A percentile compares a stretch with the other conserved stretches of the same genome.
Conservation (phyloP, 2,113 vertebrate species). For the Ibidorhyncha struthersii region DNA sequence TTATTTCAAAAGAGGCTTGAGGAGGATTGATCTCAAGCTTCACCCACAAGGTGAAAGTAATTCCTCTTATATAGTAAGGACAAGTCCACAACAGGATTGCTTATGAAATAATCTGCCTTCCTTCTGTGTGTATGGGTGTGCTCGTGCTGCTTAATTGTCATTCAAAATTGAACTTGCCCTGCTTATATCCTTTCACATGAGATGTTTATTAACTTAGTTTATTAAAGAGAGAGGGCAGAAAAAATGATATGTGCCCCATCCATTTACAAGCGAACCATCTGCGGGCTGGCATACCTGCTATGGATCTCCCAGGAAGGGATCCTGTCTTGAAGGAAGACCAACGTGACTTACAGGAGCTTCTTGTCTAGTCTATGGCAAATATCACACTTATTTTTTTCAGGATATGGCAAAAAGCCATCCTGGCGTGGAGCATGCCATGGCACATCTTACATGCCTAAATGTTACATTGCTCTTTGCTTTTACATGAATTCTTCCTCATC, state of each 20-base stretch:
- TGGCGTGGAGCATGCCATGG: fast-evolving
- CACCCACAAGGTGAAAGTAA: background rate
- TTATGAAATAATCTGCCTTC: background rate
- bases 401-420: background rate
- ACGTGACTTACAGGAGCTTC: background rate
- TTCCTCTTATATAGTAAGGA: background rate
- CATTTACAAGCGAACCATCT: background rate
- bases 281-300: background rate
- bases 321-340: background rate
- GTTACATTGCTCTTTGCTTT: background rate
- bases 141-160: background rate
- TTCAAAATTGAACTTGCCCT: background rate
- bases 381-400: background rate
- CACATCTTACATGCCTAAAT: background rate
- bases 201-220: background rate
- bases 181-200: background rate
- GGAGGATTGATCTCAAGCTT: background rate
- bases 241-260: background rate
- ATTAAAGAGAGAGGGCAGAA: background rate
- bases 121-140: background rate
- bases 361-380: background rate
- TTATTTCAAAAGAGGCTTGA: background rate
- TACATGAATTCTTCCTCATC: background rate
- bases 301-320: background rate
- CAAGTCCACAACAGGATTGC: background rate